These are phyloP conservation scores for Neodon shergylaensis DNA, from an alignment of 2,113 vertebrate species.

Conservation along the genomic window DNA sequence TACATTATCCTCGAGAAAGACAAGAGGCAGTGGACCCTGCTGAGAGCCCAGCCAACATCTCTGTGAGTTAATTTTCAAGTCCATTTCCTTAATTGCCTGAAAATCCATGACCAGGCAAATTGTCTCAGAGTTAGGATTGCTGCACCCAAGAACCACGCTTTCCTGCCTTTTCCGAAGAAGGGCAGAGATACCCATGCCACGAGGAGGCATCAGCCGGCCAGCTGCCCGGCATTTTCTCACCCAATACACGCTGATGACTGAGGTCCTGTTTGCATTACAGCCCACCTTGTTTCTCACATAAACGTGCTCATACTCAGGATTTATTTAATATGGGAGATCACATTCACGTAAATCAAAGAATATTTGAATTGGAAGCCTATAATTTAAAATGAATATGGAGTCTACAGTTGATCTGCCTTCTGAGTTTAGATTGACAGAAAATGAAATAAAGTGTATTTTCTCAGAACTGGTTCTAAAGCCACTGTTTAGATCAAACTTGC, in stretches of 20 bases:
- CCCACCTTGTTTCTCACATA: background rate
- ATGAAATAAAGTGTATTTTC: background rate
- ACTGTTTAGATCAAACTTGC: background rate
- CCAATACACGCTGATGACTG: accelerated
- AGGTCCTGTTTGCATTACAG: background rate
- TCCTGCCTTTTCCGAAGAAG: background rate
- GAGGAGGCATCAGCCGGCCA: background rate
- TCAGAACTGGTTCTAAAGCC: conserved; percentile 5
- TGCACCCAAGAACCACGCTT: background rate
- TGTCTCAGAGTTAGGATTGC: conserved; percentile 58
- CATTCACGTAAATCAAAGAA: conserved; percentile 1
- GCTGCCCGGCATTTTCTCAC: background rate
- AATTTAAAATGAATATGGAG: conserved; percentile 15
- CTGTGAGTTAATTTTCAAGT: conserved; percentile 78
- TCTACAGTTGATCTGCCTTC: background rate
- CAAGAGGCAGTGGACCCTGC: conserved; percentile 34
- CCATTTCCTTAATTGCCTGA: conserved; percentile 78
- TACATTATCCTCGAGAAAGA: conserved; percentile 61
- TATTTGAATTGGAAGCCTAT: background rate
- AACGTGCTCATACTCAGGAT: background rate
- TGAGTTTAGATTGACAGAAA: background rate
- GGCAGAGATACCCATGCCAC: background rate
- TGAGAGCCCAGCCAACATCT: conserved; percentile 40
- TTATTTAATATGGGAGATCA: background rate
- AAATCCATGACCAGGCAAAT: conserved; percentile 68